Base-by-base conservation (phyloP, 2,797 vertebrate genomes). In the Sebastes goodei region DNA sequence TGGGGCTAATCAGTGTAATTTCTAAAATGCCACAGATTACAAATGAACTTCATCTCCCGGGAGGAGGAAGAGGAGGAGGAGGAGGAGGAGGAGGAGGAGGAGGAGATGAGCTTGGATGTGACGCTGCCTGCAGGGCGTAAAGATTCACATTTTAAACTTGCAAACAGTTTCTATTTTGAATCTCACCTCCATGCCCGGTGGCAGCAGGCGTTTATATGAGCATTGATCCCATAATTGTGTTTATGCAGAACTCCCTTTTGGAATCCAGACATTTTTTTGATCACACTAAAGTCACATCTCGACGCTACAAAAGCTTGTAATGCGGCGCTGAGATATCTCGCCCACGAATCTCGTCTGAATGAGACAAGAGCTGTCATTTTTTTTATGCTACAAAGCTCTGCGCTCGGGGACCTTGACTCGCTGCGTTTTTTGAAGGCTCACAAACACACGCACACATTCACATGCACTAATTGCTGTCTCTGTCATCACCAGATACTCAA, bases 341-440 rank as follows among this genome's bases (percentile, higher is more conserved):
- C 88, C 90, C 86, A 89, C 88, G 15, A 78, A 80, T 86, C 77
- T 56, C 42, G 76, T 86, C 92, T 87, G 84, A 89, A 86, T 68
- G 84, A 92, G 83, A 92, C 77, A 70, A 82, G 85, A 84, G 76
- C 85, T 90, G 91, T 91, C 89, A 87, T 84, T 88, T 86, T 86
- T 86, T 86, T 77, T 27, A 35, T 38, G 78, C 72, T 77, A 76
- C 84, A 88, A 84, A 88, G 89, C 80, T 53, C 56, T 25, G 82
- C 20, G 65, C 65, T 76, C 29, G 2, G 84, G 84, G 86, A 90
- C 82, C 81, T 80, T 85, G 78, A 85, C 81, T 86, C 78, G 27
- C 23, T 38, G 30, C 27, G 12, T 14, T 38, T 89, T 55, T 79
- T 85, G 69, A 88, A 85, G 49, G 81, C 74, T 82, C 61, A 42